Evolutionary conservation across 2,888 invertebrate genomes (phyloP).

Genomic region (Stenotaenia linearis): DNA sequence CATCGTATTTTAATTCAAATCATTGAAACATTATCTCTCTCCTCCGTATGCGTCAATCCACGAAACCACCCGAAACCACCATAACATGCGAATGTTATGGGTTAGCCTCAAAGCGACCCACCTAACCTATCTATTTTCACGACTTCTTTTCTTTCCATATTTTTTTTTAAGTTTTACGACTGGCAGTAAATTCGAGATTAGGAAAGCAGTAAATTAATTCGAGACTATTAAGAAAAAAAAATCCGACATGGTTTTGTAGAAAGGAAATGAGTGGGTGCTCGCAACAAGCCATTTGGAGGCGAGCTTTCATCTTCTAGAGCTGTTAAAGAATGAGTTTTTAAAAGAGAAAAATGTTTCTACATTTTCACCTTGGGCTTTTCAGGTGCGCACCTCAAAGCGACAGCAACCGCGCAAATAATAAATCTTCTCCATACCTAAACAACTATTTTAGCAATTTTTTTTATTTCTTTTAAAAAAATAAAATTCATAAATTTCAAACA

Average conservation of each 20-base stretch:
- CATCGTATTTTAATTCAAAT: constrained; percentile 6
- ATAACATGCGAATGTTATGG: constrained; percentile 15
- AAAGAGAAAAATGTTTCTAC: constrained; percentile 23
- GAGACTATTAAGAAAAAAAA: constrained; percentile 22
- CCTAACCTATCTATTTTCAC: constrained; percentile 1
- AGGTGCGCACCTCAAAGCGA: constrained; percentile 24
- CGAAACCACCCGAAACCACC: background rate
- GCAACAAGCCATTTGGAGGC: constrained; percentile 26
- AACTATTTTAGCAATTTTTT: background rate
- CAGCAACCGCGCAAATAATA: constrained; percentile 7
- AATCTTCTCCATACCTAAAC: background rate
- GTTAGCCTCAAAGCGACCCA: constrained; percentile 7
- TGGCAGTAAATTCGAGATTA: constrained; percentile 10
- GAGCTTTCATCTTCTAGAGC: constrained; percentile 9
- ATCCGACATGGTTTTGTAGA: constrained; percentile 19
- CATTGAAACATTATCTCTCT: background rate
- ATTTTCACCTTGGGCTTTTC: constrained; percentile 21
- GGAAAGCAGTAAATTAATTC: constrained; percentile 26
- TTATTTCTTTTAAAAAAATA: background rate
- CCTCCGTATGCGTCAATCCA: background rate
- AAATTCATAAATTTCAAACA: background rate
- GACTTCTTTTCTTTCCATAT: background rate
- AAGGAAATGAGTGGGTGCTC: constrained; percentile 22
- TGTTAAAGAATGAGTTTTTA: constrained; percentile 26
- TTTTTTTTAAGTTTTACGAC: constrained; percentile 17